phyloP scores from a whole-genome alignment of 2,888 invertebrate genomes.

The Eupithecia dodoneata region DNA sequence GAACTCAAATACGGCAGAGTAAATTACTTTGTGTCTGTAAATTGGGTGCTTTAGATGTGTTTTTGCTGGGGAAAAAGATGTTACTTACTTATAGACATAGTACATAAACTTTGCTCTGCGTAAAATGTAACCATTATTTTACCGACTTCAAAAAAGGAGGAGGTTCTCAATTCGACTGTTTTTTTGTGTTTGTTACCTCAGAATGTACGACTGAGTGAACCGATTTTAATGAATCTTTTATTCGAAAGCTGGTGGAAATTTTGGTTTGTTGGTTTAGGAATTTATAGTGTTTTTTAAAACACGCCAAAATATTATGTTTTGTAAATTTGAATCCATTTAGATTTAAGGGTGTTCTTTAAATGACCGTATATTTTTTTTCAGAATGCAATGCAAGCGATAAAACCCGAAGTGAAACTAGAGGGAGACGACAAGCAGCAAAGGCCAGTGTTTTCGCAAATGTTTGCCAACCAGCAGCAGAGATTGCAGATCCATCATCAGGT shows the following conservation, averaged over 20 bases:
- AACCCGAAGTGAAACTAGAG: slow-evolving; percentile 74
- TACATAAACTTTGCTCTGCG: not conserved
- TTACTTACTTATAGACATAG: not conserved
- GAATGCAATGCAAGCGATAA: slow-evolving; percentile 74
- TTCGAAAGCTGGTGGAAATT: no score
- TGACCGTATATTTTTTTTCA: slow-evolving; percentile 35
- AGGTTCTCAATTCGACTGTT: no score
- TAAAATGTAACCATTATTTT: not conserved
- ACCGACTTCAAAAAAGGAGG: no score
- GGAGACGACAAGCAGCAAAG: slow-evolving; percentile 65
- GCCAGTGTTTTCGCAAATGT: slow-evolving; percentile 53
- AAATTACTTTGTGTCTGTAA: not conserved
- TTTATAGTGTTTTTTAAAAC: no score
- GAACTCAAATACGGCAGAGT: not conserved
- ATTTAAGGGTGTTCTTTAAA: not conserved
- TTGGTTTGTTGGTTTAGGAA: no score
- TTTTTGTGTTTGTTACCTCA: no score
- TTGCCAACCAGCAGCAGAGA: slow-evolving; percentile 59
- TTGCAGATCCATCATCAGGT: slow-evolving; percentile 20
- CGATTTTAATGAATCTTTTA: no score
- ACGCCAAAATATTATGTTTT: not conserved
- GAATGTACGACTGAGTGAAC: no score
- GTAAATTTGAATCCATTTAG: not conserved
- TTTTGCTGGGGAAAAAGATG: not conserved
- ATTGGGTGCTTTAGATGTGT: not conserved